phyloP scores from a whole-genome alignment of 2,888 invertebrate species.

The Tiliacea citrago region DNA sequence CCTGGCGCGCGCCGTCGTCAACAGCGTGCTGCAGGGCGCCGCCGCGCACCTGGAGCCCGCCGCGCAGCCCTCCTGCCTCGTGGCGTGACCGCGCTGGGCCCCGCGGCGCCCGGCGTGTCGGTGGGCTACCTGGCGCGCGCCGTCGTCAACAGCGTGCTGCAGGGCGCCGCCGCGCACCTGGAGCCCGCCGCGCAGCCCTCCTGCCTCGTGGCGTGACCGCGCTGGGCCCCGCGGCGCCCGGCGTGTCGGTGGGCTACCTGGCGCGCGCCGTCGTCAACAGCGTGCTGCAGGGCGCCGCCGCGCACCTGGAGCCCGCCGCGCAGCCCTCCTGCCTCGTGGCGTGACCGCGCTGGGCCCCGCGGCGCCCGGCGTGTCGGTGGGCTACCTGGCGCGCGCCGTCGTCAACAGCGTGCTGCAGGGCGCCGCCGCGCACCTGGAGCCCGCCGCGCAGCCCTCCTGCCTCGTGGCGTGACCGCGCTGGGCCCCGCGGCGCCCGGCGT shows the following conservation, averaged over 20 bases:
- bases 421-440: conserved; percentile 89
- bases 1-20: conserved; percentile 97
- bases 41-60: conserved; percentile 87
- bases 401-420: conserved; percentile 98
- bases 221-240: conserved; percentile 94
- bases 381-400: conserved; percentile 97
- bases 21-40: conserved; percentile 96
- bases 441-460: conserved; percentile 87
- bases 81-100: conserved; percentile 91
- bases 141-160: conserved; percentile 97
- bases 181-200: conserved; percentile 86
- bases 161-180: conserved; percentile 92
- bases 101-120: conserved; percentile 94
- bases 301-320: conserved; percentile 86
- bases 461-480: conserved; percentile 90
- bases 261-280: conserved; percentile 98
- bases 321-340: conserved; percentile 89
- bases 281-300: conserved; percentile 94
- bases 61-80: conserved; percentile 88
- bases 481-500: conserved; percentile 94
- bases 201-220: conserved; percentile 86
- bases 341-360: conserved; percentile 93
- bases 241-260: conserved; percentile 96
- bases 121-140: conserved; percentile 98
- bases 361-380: conserved; percentile 95